Base-by-base conservation (phyloP, 92 coral and sea anemone species). In the Porites cylindrica region DNA sequence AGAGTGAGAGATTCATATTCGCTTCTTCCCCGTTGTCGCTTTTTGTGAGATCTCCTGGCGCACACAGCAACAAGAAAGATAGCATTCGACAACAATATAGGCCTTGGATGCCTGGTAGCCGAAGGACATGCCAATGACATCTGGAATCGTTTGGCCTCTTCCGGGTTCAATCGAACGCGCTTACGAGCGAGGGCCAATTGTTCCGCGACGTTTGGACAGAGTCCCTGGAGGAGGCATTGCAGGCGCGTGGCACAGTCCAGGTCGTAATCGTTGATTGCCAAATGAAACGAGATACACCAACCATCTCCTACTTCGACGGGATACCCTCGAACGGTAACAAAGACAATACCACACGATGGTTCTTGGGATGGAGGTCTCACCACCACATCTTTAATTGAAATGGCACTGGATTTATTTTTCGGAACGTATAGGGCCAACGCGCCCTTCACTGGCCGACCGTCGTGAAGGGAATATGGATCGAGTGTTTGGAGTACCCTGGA, bases 181-280 rank as follows among this genome's bases (percentile, higher is more conserved):
- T 51, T 11, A n/a, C 75, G 75, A 10, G 79, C 79, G 29, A 75
- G 79, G 2, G 4, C 12, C 29, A 18, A 13, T 8, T 75, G 79
- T 3, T 51, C 63, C 29, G 38, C 6, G 5, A 7, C 1, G 29
- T 13, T 10, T 17, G 61, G 61, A 75, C 79, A 75, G 3, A 75
- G 64, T 1, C 77, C 79, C 24, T 18, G 79, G 3, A 75, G 64
- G 38, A 75, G 64, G 43, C 79, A 75, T 14, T 75, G 61, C 13
- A 75, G 8, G 2, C 79, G 61, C 9, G 79, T 75, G 61, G 20
- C 43, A 11, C 79, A 75, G 14, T 75, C 79, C 2, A 75, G 24
- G 8, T 51, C 63, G 47, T 51, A 51, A 52, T 51, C 64, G 64
- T 51, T 51, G 32, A 23, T 29, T 8, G 79, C 79, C 64, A 56